Conservation (phyloP, 2,797 vertebrate species). For the Sebastes trivittatus region DNA sequence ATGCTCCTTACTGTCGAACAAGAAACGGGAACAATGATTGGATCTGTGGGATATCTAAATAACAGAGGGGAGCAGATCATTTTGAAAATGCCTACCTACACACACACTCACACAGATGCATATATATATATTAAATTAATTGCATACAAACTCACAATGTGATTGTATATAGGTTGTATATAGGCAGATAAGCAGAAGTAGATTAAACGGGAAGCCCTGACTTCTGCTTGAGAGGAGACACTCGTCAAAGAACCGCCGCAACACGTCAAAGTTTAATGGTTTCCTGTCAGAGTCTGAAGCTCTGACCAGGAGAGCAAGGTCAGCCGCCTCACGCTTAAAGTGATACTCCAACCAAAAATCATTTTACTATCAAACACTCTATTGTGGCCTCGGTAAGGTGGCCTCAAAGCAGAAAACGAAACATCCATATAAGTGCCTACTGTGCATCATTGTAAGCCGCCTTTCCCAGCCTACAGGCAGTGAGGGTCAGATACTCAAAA, state of each 20-base stretch:
- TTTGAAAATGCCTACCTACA: conserved; percentile 18
- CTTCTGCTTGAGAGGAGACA: conserved; percentile 34
- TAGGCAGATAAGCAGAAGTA: conserved; percentile 51
- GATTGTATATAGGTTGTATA: conserved; percentile 78
- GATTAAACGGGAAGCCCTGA: conserved; percentile 39
- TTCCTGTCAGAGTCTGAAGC: background rate
- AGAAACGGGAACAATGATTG: background rate
- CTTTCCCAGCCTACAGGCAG: background rate
- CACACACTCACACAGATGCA: conserved; percentile 15
- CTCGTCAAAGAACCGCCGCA: background rate
- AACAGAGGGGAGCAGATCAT: background rate
- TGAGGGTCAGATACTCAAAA: background rate
- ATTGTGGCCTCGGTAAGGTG: background rate
- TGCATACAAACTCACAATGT: conserved; percentile 26
- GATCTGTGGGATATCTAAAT: background rate
- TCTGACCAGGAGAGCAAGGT: background rate
- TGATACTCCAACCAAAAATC: background rate
- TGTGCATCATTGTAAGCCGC: background rate
- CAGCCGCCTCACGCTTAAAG: background rate
- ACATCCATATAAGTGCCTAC: background rate
- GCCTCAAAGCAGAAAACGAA: background rate
- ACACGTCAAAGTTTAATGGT: background rate
- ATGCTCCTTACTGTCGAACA: background rate
- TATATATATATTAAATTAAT: conserved; percentile 16
- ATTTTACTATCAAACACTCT: background rate